Evolutionary conservation across 2,888 invertebrate species (phyloP), one percentile per base, ranked within the genome.

Genomic region (Drosophila ochracea): DNA sequence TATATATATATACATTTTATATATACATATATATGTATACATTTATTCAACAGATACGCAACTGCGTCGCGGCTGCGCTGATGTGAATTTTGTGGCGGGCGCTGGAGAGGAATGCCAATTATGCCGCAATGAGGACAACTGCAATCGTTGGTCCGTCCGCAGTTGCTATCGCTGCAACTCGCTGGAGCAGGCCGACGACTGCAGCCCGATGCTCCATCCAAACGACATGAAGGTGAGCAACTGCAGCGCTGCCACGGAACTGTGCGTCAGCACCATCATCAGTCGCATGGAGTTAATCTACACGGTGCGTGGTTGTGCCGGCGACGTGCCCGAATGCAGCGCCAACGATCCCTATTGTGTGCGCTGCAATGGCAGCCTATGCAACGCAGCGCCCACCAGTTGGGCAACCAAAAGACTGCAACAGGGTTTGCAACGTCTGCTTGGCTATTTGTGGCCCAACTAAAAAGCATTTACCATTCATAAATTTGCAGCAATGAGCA

Each of bases 151-250:
- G 70, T 84, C 86, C 13, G 74, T 89, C 16, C 85, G 92, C 33
- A 91, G 83, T 5, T 92, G 92, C 59, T 92, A 91, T 73, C 91
- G 88, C 9, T 92, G 92, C 76, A 88, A 84, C 5, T 92, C 92
- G 4, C 68, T 83, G 63, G 77, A 89, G 3, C 60, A 82, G n/a
- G 78, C 81, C 13, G 67, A 69, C 4, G 81, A 92, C 28, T 92
- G 92, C 66, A 82, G 82, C 0, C 60, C 59, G 25, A 90, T 89
- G 57, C 58, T 55, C 13, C 21, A 69, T 11, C 89, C 91, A 7
- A 25, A 10, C 0, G 59, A 58, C 4, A 87, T 91, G 72, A 54
- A 73, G 4, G 35, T 58, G 4, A 82, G 74, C 67, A 85, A 89
- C 49, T 92, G 92, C 61, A 76, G 82, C 5, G 37, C 67, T 0